Base-by-base conservation (phyloP, 2,888 invertebrate genomes). In the Endotricha flammealis region DNA sequence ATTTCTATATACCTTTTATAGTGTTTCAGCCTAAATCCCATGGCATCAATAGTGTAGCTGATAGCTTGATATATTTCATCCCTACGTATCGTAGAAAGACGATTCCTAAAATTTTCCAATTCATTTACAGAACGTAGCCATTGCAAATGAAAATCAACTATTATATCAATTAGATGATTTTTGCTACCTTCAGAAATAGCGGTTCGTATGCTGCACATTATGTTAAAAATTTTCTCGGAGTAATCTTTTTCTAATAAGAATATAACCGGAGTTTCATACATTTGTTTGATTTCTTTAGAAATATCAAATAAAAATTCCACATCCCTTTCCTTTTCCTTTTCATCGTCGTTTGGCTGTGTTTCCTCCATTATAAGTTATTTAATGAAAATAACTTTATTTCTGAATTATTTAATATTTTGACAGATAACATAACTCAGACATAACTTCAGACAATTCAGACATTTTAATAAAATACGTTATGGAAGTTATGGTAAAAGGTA, bases 211-310 rank as follows among this genome's bases (percentile, higher is more conserved):
- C 45, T 50, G 36, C 83, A 80, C 60, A 82, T 51, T 1, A 64
- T 42, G 40, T 77, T 70, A 39, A 85, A 83, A 32, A 81, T 51
- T 36, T 31, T 41, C 39, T 80, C 77, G 1, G 80, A 72, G 45
- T 66, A 85, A 65, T 86, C 78, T 44, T 66, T 72, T 40, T 58
- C 54, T 0, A 76, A 77, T 1, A 86, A 16, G 48, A 73, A 81
- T 43, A 85, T 64, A 1, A 81, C 72, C 4, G 81, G 61, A 28
- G 60, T 63, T 57, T 83, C 86, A 48, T 83, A 85, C 53, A 79
- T 79, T 12, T 64, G 59, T 57, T 83, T 86, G 2, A 83, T 46
- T 56, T 69, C 65, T 46, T 73, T 78, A 9, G 71, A 55, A 39
- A 86, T 75, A 50, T 77, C 76, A 43, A 72, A 79, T 34, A 86